Base-by-base conservation (phyloP, 53 echinoderm and acorn worm genomes). In the Crossaster papposus region DNA sequence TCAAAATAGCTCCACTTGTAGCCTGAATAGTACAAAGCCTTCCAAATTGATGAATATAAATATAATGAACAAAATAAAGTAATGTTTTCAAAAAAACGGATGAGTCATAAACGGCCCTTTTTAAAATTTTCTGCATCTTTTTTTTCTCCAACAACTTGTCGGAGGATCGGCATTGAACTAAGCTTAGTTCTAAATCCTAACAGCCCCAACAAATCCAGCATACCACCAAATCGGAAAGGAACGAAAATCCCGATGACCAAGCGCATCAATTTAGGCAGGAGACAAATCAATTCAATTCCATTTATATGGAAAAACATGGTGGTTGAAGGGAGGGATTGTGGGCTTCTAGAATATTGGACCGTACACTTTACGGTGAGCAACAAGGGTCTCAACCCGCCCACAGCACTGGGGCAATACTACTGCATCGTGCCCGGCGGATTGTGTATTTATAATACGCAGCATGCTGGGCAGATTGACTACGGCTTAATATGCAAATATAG, bases 231-330 rank as follows among this genome's bases (percentile, higher is more conserved):
- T 3, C 0, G 58, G 22, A 55, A 11, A 58, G 7, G 12, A 58
- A 58, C 12, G 17, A 58, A 58, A 14, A 10, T 76, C 58, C 85
- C 77, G 15, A 31, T 75, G 77, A 77, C 87, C 26, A 55, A 75
- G 76, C 62, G 54, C 37, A 37, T 72, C 26, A 72, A 71, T 72
- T 70, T 29, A 11, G 53, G 55, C 22, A 34, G 72, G 32, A 72
- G 51, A 75, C 76, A 84, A 72, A 72, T 72, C 72, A 85, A 34
- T 30, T 58, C 55, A 77, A 87, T 76, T 87, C 77, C 77, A 77
- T 63, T 54, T 36, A 87, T 58, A 77, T 77, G 87, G 87, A 52
- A 54, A 85, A 54, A 17, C 24, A 22, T 50, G n/a, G 18, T 34
- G 15, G 72, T 28, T 20, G 75, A 14, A 15, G 30, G 34, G 75